Evolutionary conservation across 37 sponge, comb jelly and placozoan species (phyloP), one percentile per base, ranked within the genome.

Genomic region (Halichondria panicea): DNA sequence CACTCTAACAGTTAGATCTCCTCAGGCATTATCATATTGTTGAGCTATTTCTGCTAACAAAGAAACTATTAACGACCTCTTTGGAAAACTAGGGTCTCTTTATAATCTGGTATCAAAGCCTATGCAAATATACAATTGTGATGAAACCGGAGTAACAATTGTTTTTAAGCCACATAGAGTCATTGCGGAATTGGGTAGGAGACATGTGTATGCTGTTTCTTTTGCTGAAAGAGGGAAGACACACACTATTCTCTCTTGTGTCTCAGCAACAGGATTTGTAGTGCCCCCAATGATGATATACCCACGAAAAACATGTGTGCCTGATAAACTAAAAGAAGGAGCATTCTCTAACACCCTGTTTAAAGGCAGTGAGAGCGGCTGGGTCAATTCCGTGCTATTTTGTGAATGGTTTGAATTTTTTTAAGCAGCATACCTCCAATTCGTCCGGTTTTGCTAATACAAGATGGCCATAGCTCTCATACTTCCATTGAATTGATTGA

Each of bases 351-450:
- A 50, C 19, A 74, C 83, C 6, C 45, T 74, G 19, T 83, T 83
- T 66, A 39, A 1, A 6, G 36, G 3, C 45, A 43, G 57, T 59
- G 71, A 38, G 32, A 75, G 39, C 68, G 83, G 83, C 15, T 83
- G 83, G 83, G 74, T 74, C 25, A 78, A 66, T 33, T 11, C 12
- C 28, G 58, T 55, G 28, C 48, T 78, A 1, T 67, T 53, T 53
- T 11, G 66, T 32, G 6, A 68, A 35, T 83, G 83, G 83, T 74
- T 83, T 45, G 44, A 83, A 42, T 83, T 83, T 27, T 83, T 83
- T n/a, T 8, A 75, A 3, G 34, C 4, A 35, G 34, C n/a, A 83
- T 83, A 13, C 73, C 74, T 28, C 74, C 67, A 45, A 40, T 75
- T 38, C 1, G 75, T 4, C 74, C 74, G 13, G 68, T 82, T 8